Base-by-base conservation (phyloP, 2,113 vertebrate species). In the Bos indicus region DNA sequence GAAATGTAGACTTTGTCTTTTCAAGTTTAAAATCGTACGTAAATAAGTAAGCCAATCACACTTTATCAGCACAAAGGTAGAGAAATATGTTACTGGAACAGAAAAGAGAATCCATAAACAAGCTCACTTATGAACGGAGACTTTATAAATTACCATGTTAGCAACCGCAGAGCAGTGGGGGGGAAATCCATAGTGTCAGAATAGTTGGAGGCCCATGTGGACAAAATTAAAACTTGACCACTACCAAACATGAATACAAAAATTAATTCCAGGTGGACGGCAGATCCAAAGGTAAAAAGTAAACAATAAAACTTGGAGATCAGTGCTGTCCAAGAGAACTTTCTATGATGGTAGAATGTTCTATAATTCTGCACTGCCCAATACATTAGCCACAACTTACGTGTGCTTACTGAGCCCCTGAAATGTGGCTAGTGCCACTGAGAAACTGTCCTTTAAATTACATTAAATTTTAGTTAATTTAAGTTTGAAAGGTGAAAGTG, bases 121-220 rank as follows among this genome's bases (percentile, higher is more conserved):
- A 33, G 17, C 40, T 64, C 62, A 59, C 19, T 60, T 83, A 36
- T 40, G 78, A 93, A 91, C 17, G 21, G 40, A 80, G 57, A 48
- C 51, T 52, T 90, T 82, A 78, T 91, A 94, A 93, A 94, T 91
- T 90, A 93, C 90, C 51, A 46, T 46, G 74, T 90, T 74, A 92
- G 36, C 43, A 26, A 33, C 48, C 25, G 15, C 17, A 64, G 17
- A 67, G 54, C 14, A n/a, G 43, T 5, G 30, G n/a, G 7, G 1
- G 52, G 57, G 5, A 67, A 80, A 83, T 36, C 54, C 67, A 91
- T 6, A 60, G 21, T 15, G 16, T n/a, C 80, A 46, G 11, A 40
- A 81, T 94, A 74, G 56, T 62, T 81, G 36, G 83, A 48, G 28
- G 54, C 51, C 43, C 46, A 57, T 52, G 80, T 48, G 64, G 77